Conservation (phyloP, 1,140 invertebrate species). For the Meteorus sp. region DNA sequence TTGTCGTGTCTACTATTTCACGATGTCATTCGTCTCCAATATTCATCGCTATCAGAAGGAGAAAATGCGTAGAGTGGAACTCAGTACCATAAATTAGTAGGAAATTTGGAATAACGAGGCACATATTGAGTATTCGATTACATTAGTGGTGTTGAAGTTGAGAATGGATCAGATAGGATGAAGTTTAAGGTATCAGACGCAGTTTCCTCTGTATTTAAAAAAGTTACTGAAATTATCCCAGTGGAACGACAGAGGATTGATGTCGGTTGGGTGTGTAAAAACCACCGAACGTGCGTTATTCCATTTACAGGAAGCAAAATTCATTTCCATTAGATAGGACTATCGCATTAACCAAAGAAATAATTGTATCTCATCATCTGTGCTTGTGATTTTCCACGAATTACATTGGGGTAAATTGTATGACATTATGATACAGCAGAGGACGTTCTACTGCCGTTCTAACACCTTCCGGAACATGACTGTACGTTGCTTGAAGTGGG, state of each 20-base stretch:
- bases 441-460: background rate
- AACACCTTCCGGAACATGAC: conserved; percentile 12
- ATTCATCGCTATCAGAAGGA: background rate
- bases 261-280: too few relatives aligned
- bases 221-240: too few relatives aligned
- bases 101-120: background rate
- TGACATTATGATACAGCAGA: background rate
- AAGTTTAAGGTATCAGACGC: too few relatives aligned
- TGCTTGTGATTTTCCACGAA: background rate
- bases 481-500: conserved; percentile 15
- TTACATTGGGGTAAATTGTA: conserved; percentile 12
- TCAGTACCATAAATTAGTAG: background rate
- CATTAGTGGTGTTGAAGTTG: too few relatives aligned
- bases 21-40: conserved; percentile 6
- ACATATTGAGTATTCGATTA: too few relatives aligned
- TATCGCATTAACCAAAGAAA: background rate
- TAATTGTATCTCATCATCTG: conserved; percentile 11
- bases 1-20: conserved; percentile 8
- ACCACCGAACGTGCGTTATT: too few relatives aligned
- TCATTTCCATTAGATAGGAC: conserved; percentile 7
- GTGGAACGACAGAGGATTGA: background rate
- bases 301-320: background rate
- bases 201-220: too few relatives aligned
- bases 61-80: background rate
- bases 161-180: too few relatives aligned